Evolutionary conservation across 2,888 invertebrate genomes (phyloP).

Genomic region (Lumbricus terrestris): DNA sequence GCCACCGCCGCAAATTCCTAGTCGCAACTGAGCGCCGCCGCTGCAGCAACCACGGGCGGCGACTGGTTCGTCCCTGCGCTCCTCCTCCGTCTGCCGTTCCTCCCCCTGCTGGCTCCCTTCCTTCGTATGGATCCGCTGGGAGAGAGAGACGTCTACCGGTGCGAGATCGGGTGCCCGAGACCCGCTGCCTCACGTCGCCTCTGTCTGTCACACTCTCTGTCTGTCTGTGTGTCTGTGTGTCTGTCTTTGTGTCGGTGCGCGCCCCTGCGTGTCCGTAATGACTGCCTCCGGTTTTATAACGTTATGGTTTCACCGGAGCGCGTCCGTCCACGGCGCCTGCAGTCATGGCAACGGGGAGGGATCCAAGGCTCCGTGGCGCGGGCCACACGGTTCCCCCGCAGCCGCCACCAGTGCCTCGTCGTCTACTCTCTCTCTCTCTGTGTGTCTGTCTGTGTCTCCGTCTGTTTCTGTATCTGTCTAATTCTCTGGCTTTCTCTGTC

Average conservation of each 20-base stretch:
- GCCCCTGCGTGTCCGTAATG: neutral
- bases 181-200: neutral
- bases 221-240: neutral
- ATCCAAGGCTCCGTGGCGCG: neutral
- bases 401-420: neutral
- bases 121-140: neutral
- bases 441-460: too few relatives aligned
- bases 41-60: too few relatives aligned
- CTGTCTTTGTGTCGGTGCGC: neutral
- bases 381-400: neutral
- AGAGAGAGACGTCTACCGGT: neutral
- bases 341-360: neutral
- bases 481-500: too few relatives aligned
- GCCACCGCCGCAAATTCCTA: too few relatives aligned
- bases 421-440: too few relatives aligned
- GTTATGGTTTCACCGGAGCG: neutral
- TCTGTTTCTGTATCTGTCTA: too few relatives aligned
- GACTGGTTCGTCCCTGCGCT: neutral
- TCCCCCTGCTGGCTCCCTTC: neutral
- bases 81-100: neutral
- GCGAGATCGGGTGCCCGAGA: neutral
- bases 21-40: too few relatives aligned
- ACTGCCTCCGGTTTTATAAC: slow-evolving; percentile 12
- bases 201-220: neutral
- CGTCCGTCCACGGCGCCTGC: neutral